Percentiles rank a stretch among this genome's conserved stretches.
These are phyloP conservation scores for Python bivittatus DNA, from an alignment of 2,113 vertebrate genomes.

Conservation along the genomic window DNA sequence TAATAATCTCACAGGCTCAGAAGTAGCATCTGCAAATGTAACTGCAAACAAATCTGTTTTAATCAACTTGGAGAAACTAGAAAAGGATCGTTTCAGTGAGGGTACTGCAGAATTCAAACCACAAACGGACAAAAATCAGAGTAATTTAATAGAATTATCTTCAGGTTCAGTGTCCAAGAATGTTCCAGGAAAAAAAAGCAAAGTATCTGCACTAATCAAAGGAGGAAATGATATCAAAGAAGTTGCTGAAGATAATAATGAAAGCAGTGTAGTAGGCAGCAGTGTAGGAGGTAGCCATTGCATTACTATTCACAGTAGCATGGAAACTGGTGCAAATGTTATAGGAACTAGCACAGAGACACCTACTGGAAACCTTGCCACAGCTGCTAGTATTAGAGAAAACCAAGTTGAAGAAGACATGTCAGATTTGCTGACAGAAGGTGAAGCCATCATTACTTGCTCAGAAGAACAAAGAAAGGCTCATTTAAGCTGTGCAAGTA, in stretches of 20 bases:
- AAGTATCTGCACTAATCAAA: background rate
- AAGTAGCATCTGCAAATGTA: background rate
- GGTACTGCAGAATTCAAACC: background rate
- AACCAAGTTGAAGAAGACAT: background rate
- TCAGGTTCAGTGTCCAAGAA: slow-evolving; percentile 6
- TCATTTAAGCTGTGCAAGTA: slow-evolving; percentile 68
- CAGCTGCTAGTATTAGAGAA: slow-evolving; percentile 70
- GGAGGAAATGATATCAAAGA: slow-evolving; percentile 1
- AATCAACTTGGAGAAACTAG: slow-evolving; percentile 9
- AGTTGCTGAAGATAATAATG: slow-evolving; percentile 20
- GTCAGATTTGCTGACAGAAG: slow-evolving; percentile 45
- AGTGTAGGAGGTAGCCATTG: slow-evolving; percentile 45
- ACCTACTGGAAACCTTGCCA: slow-evolving; percentile 34
- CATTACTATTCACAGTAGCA: slow-evolving; percentile 11
- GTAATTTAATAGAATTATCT: slow-evolving; percentile 38
- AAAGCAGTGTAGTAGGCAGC: slow-evolving; percentile 65
- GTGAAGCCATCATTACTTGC: slow-evolving; percentile 69
- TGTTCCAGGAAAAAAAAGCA: slow-evolving; percentile 25
- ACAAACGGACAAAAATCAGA: slow-evolving; percentile 14
- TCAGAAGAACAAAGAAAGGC: slow-evolving; percentile 48
- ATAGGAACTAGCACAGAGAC: slow-evolving; percentile 60
- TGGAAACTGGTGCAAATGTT: background rate
- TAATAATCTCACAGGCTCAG: background rate
- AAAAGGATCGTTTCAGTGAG: background rate
- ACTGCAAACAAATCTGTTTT: slow-evolving; percentile 20